These are phyloP conservation scores for Andrena marginata DNA, from an alignment of 2,888 invertebrate species.

Conservation along the genomic window DNA sequence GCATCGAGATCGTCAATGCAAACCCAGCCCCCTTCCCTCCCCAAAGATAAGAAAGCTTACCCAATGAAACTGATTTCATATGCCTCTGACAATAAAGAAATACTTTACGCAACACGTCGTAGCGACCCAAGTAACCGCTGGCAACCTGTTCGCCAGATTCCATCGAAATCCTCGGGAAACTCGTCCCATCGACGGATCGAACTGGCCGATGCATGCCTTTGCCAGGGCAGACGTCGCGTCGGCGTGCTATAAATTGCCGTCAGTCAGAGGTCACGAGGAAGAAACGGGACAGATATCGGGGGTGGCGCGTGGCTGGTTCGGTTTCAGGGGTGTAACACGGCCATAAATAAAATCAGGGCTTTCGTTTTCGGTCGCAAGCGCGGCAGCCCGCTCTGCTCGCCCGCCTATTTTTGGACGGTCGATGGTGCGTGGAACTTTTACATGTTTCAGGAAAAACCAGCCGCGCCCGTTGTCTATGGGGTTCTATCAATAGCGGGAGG, in stretches of 20 bases:
- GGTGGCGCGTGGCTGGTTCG: conserved; percentile 82
- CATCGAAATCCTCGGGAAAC: background rate
- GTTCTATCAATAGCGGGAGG: conserved; percentile 72
- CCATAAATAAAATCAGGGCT: conserved; percentile 84
- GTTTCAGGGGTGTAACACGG: conserved; percentile 80
- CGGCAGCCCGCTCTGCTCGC: conserved; percentile 32
- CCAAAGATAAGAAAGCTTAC: too few species aligned
- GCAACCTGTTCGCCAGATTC: background rate
- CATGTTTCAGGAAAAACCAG: conserved; percentile 81
- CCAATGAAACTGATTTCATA: too few species aligned
- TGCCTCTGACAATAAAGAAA: background rate
- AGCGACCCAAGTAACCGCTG: background rate
- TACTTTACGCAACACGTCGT: background rate
- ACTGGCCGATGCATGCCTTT: conserved; percentile 6
- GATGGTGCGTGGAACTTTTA: conserved; percentile 76
- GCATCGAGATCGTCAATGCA: too few species aligned
- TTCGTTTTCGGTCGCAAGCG: conserved; percentile 80
- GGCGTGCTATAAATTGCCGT: conserved; percentile 15
- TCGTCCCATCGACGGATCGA: background rate
- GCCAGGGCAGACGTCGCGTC: background rate
- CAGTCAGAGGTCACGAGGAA: conserved; percentile 23
- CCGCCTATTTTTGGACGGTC: conserved; percentile 78
- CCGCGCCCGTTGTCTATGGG: conserved; percentile 68
- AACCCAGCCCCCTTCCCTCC: too few species aligned
- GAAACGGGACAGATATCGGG: conserved; percentile 47